These are phyloP conservation scores for Leptocoma aspasia DNA, from an alignment of 2,113 vertebrate genomes.

Conservation along the genomic window DNA sequence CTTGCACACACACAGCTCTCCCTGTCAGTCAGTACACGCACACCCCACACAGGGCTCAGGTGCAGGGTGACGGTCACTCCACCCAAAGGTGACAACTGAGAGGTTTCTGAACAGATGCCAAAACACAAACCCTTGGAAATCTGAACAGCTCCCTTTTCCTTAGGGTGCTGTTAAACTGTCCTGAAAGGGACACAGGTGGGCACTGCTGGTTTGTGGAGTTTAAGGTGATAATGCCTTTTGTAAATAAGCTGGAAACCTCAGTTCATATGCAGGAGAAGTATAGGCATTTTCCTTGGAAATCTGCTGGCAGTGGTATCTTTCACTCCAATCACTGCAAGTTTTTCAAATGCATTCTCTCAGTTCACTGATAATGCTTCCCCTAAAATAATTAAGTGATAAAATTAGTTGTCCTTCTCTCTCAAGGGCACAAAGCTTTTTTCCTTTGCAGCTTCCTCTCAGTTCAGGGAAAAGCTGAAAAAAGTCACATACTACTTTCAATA, in stretches of 20 bases:
- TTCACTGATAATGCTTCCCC: neutral
- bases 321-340: neutral
- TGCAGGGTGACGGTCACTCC: accelerated
- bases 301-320: neutral
- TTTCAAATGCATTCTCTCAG: neutral
- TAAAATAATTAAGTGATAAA: constrained; percentile 26
- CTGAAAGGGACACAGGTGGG: neutral
- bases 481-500: neutral
- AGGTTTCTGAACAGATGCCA: neutral
- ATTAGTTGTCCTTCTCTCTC: constrained; percentile 5
- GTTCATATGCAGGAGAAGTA: neutral
- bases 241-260: neutral
- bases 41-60: accelerated
- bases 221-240: neutral
- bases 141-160: neutral
- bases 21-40: neutral
- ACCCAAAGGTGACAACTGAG: neutral
- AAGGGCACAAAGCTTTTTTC: neutral
- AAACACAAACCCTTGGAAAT: neutral
- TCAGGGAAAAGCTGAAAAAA: neutral
- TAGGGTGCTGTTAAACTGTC: neutral
- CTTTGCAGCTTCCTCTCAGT: neutral
- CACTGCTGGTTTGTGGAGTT: neutral
- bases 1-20: neutral
- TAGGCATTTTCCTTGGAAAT: neutral